Percentiles rank a stretch among this genome's conserved stretches.
Conservation (phyloP, 2,113 vertebrate genomes). For the Orthonyx spaldingii region DNA sequence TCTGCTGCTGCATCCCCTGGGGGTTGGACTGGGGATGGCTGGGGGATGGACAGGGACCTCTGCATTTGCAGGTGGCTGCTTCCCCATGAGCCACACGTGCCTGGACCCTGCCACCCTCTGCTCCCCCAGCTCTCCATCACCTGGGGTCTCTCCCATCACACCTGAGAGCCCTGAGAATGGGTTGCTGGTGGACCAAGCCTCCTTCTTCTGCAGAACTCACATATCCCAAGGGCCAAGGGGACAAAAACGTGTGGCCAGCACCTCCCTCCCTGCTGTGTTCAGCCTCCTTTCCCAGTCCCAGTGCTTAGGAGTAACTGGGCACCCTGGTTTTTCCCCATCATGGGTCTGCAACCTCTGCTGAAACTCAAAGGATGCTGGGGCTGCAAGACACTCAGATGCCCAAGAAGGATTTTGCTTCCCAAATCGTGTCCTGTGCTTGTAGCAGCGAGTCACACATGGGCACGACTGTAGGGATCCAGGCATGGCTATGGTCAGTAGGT, state of each 20-base stretch:
- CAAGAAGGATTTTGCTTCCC: neutral
- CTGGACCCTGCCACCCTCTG: neutral
- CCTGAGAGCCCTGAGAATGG: neutral
- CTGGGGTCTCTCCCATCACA: neutral
- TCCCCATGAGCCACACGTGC: rapidly evolving
- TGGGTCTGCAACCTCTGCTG: neutral
- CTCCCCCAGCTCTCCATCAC: neutral
- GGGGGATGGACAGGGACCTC: neutral
- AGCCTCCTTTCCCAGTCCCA: neutral
- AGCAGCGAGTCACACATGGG: neutral
- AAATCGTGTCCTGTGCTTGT: neutral
- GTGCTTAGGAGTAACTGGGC: neutral
- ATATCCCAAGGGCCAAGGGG: too few relatives aligned
- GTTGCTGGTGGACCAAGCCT: neutral
- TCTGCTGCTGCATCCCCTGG: neutral
- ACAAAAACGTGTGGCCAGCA: neutral
- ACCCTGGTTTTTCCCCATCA: neutral
- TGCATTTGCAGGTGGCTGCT: neutral
- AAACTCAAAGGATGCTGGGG: neutral
- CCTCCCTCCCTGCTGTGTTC: neutral
- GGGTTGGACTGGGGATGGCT: too few relatives aligned
- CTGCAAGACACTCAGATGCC: neutral
- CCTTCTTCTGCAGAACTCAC: neutral
- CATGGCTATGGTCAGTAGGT: rapidly evolving
- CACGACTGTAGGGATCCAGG: neutral